Base-by-base conservation (phyloP, 2,113 vertebrate genomes). In the Cercocebus atys region DNA sequence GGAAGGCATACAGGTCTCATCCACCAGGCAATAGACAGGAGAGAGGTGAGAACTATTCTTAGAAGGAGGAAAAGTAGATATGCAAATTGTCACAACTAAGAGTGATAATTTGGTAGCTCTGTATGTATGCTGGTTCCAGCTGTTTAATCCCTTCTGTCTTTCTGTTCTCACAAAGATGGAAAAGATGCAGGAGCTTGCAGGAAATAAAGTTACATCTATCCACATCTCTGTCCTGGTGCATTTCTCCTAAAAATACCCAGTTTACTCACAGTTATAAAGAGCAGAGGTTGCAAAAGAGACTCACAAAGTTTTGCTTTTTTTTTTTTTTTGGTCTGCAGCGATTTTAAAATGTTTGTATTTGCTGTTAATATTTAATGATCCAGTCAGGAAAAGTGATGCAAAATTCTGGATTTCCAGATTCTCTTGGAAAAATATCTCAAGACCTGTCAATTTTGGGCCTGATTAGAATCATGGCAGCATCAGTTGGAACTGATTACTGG, bases 131-230 rank as follows among this genome's bases (percentile, higher is more conserved):
- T 43, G 14, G 43, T 22, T 88, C 80, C 43, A 45, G 47, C 2
- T 14, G 38, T 30, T 55, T 22, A 45, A 70, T 35, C 7, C 20
- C 66, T 59, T 66, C 70, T 50, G 38, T 76, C 52, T 84, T 92
- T 92, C 64, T 83, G 27, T 87, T 25, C 64, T 95, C 25, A 59
- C 79, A 22, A 72, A 47, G 2, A 23, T 72, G 79, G 80, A 55
- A 68, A 94, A 38, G 32, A 92, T 47, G 9, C 40, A 94, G 43
- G 27, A 47, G 25, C 4, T 35, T 80, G 7, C 72, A 20, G 32
- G 38, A 76, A 97, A 97, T 97, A 98, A 98, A 98, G 88, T 76
- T 14, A n/a, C 47, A 94, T 94, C 87, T 75, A 25, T 17, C 17
- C 17, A 66, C 20, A 47, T 79, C 17, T 76, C 59, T 45, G 9